Evolutionary conservation across 2,113 vertebrate genomes (phyloP).

Genomic region (Atrichornis clamosus): DNA sequence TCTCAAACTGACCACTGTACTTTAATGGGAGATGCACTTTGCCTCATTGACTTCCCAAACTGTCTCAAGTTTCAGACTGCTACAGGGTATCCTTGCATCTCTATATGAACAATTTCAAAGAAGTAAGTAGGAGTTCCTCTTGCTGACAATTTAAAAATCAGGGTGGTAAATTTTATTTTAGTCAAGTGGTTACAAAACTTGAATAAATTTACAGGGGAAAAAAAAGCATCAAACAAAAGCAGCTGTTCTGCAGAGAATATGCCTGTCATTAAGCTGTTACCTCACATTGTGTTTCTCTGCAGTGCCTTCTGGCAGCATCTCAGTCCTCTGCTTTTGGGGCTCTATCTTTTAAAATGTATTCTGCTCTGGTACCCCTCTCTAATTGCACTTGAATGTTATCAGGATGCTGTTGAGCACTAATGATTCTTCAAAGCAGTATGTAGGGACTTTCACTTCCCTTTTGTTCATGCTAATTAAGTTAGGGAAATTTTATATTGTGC

Average conservation of each 20-base stretch:
- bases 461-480: slow-evolving; percentile 45
- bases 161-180: neutral
- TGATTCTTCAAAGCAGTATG: slow-evolving; percentile 6
- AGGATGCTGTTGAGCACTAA: slow-evolving; percentile 13
- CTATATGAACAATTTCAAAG: neutral
- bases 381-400: neutral
- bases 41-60: neutral
- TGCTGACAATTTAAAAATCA: neutral
- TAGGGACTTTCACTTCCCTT: slow-evolving; percentile 34
- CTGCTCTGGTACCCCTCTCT: neutral
- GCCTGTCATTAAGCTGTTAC: neutral
- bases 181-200: neutral
- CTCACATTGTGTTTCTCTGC: neutral
- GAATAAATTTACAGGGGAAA: neutral
- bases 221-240: neutral
- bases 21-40: neutral
- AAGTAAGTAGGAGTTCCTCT: neutral
- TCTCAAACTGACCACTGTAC: neutral
- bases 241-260: neutral
- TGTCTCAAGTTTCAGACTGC: neutral
- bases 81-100: neutral
- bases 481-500: neutral
- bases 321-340: neutral
- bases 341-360: neutral
- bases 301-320: neutral